phyloP scores from a whole-genome alignment of 2,113 vertebrate genomes.

The Aptenodytes patagonicus region DNA sequence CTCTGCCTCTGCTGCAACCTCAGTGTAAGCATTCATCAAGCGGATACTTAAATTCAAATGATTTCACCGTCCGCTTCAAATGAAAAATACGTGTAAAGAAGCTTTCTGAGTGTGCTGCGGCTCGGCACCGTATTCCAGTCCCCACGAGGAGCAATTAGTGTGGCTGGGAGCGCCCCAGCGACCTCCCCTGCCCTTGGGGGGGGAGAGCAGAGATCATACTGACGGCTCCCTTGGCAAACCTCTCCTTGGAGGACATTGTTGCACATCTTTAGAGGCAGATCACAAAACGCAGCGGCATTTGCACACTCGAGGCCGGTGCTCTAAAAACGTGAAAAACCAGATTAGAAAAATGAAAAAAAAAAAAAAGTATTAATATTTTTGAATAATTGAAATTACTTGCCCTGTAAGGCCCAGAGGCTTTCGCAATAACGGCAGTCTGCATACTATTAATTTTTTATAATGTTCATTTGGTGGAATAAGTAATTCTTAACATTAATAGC shows the following conservation, averaged over 20 bases:
- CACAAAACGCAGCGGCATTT: neutral
- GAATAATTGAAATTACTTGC: neutral
- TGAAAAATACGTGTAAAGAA: neutral
- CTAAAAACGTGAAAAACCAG: neutral
- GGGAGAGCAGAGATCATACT: rapidly evolving
- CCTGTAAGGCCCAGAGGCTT: neutral
- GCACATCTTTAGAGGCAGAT: neutral
- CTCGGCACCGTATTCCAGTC: rapidly evolving
- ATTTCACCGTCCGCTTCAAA: neutral
- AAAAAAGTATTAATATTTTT: neutral
- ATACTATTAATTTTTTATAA: conserved; percentile 43
- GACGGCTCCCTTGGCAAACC: neutral
- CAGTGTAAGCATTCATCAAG: neutral
- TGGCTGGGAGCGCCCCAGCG: neutral
- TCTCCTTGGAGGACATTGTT: neutral
- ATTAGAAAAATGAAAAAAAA: neutral
- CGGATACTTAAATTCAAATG: neutral
- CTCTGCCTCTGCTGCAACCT: neutral
- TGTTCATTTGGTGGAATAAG: conserved; percentile 6
- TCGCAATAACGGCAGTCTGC: conserved; percentile 9
- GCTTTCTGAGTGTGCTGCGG: too few species aligned
- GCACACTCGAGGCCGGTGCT: neutral
- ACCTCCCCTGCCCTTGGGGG: neutral
- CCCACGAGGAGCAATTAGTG: neutral
- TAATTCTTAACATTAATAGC: neutral